A percentile compares a stretch with the other conserved stretches of the same genome.
These are phyloP conservation scores for Hipparchia semele DNA, from an alignment of 2,888 invertebrate species.

Conservation along the genomic window DNA sequence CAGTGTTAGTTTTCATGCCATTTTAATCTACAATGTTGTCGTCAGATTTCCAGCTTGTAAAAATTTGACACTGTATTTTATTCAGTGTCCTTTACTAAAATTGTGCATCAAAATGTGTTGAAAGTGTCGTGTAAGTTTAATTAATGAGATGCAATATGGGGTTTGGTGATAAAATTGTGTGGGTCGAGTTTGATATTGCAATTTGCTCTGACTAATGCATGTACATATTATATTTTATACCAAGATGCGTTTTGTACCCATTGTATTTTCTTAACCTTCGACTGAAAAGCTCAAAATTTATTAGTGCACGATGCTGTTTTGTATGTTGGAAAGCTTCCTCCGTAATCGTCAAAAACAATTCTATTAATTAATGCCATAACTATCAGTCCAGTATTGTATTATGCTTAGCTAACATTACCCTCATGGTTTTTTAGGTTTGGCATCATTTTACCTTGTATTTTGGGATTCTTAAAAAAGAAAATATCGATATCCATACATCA, in stretches of 20 bases:
- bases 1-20: constrained; percentile 61
- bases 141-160: constrained; percentile 2
- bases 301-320: constrained; percentile 36
- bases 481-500: no score
- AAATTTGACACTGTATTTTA: background rate
- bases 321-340: constrained; percentile 43
- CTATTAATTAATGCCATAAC: no score
- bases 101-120: constrained; percentile 6
- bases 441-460: no score
- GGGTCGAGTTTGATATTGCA: constrained; percentile 5
- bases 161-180: constrained; percentile 8
- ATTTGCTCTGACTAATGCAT: constrained; percentile 18
- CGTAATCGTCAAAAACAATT: background rate
- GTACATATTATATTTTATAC: constrained; percentile 19
- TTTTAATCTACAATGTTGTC: constrained; percentile 41
- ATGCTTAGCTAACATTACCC: no score
- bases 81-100: background rate
- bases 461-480: no score
- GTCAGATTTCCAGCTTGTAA: background rate
- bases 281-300: constrained; percentile 37
- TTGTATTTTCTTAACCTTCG: constrained; percentile 1
- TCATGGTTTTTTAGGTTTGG: no score
- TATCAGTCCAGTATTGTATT: no score
- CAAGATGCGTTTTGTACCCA: constrained; percentile 2
- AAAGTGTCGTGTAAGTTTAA: constrained; percentile 9